Evolutionary conservation across 2,888 invertebrate species (phyloP).

Genomic region (Aricia artaxerxes): DNA sequence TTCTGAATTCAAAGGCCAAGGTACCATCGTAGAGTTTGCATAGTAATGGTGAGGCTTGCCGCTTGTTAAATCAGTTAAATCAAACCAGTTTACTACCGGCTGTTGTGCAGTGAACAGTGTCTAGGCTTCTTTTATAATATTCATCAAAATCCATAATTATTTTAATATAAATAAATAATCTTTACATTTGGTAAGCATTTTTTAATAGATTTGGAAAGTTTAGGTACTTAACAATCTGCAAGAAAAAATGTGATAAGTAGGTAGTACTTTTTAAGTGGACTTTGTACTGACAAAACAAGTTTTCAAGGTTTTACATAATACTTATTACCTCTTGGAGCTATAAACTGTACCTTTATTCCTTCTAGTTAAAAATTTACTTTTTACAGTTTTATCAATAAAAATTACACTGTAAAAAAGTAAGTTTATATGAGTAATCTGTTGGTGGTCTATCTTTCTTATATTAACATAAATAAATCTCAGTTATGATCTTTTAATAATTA

Average conservation of each 20-base stretch:
- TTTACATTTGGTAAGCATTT: background rate
- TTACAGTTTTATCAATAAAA: background rate
- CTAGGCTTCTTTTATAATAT: background rate
- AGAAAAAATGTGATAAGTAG: background rate
- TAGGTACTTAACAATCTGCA: background rate
- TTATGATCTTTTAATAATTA: background rate
- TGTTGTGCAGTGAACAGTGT: background rate
- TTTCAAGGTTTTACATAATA: background rate
- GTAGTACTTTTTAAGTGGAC: constrained; percentile 6
- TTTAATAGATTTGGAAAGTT: background rate
- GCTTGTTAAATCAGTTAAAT: constrained; percentile 10
- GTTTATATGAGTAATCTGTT: too few relatives aligned
- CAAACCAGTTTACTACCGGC: constrained; percentile 14
- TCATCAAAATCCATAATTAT: background rate
- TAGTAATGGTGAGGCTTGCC: background rate
- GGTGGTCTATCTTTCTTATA: too few relatives aligned
- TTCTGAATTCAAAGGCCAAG: constrained; percentile 10
- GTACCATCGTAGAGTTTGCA: constrained; percentile 6
- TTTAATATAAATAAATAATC: background rate
- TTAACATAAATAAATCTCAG: too few relatives aligned
- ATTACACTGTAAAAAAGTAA: background rate
- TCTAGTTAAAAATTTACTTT: background rate
- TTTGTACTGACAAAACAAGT: constrained; percentile 24
- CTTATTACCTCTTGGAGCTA: background rate
- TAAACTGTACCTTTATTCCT: background rate